Conservation (phyloP, 1,140 invertebrate genomes). For the Armadillidium nasatum region DNA sequence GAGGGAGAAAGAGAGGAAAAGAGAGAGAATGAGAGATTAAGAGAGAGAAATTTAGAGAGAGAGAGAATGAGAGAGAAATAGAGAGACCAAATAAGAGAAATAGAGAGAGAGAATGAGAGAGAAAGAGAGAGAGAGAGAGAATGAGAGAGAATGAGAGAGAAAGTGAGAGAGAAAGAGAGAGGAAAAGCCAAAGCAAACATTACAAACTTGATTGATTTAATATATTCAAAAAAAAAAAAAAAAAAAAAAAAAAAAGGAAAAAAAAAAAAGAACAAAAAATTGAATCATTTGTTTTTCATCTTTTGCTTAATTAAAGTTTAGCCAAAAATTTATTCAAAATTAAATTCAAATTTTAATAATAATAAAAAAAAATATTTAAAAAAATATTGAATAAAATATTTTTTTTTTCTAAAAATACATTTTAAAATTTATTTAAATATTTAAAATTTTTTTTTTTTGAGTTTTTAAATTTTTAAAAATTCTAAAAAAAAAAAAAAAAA, state of each 20-base stretch:
- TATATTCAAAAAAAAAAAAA: not conserved
- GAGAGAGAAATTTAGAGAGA: not conserved
- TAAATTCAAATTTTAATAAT: conserved; percentile 1
- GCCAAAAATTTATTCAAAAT: not conserved
- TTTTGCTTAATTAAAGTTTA: no score
- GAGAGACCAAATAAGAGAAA: not conserved
- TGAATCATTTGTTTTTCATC: no score
- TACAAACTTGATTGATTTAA: not conserved
- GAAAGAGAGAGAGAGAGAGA: not conserved
- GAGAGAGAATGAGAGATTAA: not conserved
- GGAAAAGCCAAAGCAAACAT: not conserved
- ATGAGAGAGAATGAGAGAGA: not conserved
- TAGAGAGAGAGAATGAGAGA: not conserved
- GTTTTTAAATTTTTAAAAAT: no score
- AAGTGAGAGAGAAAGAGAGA: not conserved
- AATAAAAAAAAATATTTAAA: not conserved
- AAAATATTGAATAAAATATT: not conserved
- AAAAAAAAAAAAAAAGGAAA: not conserved
- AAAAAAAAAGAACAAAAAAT: not conserved
- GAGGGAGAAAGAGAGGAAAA: not conserved
- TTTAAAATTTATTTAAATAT: no score
- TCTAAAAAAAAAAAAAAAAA: no score
- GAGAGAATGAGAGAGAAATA: not conserved
- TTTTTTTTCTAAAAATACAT: no score
- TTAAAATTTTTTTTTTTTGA: no score